Percentiles rank a stretch among this genome's conserved stretches.
These are phyloP conservation scores for Actinopyga echinites DNA, from an alignment of 53 echinoderm and acorn worm genomes.

Conservation along the genomic window DNA sequence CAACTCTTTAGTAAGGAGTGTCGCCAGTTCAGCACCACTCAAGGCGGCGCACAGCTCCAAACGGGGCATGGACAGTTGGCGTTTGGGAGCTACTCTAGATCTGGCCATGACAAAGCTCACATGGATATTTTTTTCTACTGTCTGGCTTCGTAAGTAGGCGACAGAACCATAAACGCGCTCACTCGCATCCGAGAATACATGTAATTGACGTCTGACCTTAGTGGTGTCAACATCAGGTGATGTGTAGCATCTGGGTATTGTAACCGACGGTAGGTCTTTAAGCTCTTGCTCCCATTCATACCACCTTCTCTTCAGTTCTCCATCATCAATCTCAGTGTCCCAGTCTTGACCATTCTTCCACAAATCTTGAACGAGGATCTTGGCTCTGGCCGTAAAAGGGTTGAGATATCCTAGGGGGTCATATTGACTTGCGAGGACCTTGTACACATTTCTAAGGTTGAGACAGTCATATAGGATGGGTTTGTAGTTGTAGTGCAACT, in stretches of 20 bases:
- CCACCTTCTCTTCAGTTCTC: not conserved
- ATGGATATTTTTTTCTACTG: no score
- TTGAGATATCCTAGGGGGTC: slow-evolving; percentile 46
- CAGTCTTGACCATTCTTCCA: slow-evolving; percentile 34
- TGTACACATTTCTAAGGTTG: slow-evolving; percentile 35
- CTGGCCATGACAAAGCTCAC: no score
- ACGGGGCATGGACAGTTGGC: no score
- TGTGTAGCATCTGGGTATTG: slow-evolving; percentile 31
- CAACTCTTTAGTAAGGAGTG: no score
- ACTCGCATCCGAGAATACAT: no score
- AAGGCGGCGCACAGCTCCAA: no score
- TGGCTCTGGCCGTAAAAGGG: slow-evolving; percentile 48
- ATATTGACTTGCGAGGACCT: slow-evolving; percentile 28
- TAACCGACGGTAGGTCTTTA: not conserved
- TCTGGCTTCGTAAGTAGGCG: no score
- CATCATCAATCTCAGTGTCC: slow-evolving; percentile 37
- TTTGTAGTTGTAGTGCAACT: slow-evolving; percentile 31
- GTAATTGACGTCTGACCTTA: no score
- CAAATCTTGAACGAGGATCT: slow-evolving; percentile 47
- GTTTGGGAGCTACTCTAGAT: no score
- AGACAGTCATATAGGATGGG: slow-evolving; percentile 5
- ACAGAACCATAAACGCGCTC: no score
- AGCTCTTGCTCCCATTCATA: slow-evolving; percentile 42
- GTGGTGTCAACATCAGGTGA: not conserved
- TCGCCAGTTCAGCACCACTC: no score